Conservation (phyloP, 2,797 vertebrate genomes). For the Gadopsis bispinosus region DNA sequence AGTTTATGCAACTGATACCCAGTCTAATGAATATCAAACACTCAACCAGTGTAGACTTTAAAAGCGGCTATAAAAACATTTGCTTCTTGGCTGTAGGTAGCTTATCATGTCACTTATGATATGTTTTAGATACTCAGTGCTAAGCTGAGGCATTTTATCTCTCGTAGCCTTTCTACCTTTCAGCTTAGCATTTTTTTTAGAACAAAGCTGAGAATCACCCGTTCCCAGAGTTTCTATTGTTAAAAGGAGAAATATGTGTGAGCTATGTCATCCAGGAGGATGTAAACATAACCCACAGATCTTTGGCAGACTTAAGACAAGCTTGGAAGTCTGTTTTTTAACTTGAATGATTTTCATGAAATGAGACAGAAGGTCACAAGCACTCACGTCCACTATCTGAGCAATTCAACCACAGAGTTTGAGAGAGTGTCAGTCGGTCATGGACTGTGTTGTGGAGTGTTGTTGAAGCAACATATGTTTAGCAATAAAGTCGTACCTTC, state of each 20-base stretch:
- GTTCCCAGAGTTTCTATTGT: neutral
- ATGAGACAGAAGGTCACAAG: neutral
- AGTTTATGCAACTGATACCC: neutral
- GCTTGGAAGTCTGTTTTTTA: neutral
- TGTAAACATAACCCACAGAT: neutral
- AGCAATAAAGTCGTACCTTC: conserved; percentile 82
- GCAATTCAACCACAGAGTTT: neutral
- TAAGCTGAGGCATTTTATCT: neutral
- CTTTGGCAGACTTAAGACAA: neutral
- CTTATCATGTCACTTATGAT: too few species aligned
- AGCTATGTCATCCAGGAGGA: too few species aligned
- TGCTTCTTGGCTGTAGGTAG: too few species aligned
- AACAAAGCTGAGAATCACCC: neutral
- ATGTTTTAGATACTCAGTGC: neutral
- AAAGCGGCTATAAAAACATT: neutral
- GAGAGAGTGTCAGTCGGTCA: neutral
- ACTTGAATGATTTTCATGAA: neutral
- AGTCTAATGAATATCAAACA: neutral
- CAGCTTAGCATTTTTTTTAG: neutral
- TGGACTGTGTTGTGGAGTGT: too few species aligned
- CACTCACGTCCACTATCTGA: neutral
- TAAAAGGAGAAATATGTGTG: too few species aligned
- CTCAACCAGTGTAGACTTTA: neutral
- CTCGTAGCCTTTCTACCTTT: too few species aligned
- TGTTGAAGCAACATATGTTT: neutral